Evolutionary conservation across 2,888 invertebrate species (phyloP).

Genomic region (Tolmerus cingulatus): DNA sequence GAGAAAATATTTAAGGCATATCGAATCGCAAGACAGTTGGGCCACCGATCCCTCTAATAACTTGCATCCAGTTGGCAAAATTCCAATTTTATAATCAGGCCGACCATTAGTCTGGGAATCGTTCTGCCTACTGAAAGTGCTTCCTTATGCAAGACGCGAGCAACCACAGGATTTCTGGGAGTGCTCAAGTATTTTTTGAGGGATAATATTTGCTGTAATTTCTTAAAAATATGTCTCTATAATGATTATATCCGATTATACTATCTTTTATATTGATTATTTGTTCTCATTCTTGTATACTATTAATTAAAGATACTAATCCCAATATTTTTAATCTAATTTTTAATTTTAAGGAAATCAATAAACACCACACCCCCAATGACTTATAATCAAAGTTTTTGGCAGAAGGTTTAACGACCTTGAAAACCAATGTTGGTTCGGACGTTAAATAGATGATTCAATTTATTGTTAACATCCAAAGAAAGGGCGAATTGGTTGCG

Average conservation of each 20-base stretch:
- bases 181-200: too few relatives aligned
- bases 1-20: not conserved
- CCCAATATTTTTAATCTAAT: too few relatives aligned
- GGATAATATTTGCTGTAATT: not conserved
- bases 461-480: not conserved
- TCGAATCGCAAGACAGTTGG: not conserved
- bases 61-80: not conserved
- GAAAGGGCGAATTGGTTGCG: not conserved
- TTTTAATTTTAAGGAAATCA: not conserved
- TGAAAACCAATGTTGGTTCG: not conserved
- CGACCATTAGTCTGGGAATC: not conserved
- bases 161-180: not conserved
- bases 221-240: not conserved
- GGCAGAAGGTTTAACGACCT: not conserved
- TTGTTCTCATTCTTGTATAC: not conserved
- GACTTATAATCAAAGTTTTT: not conserved
- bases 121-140: not conserved
- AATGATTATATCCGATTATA: not conserved
- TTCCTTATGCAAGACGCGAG: not conserved
- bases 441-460: not conserved
- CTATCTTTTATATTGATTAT: not conserved
- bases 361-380: not conserved
- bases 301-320: not conserved
- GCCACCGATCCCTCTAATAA: not conserved
- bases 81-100: not conserved